Percentiles rank a stretch among this genome's conserved stretches.
phyloP scores from a whole-genome alignment of 2,113 vertebrate genomes.

The Gobio gobio region DNA sequence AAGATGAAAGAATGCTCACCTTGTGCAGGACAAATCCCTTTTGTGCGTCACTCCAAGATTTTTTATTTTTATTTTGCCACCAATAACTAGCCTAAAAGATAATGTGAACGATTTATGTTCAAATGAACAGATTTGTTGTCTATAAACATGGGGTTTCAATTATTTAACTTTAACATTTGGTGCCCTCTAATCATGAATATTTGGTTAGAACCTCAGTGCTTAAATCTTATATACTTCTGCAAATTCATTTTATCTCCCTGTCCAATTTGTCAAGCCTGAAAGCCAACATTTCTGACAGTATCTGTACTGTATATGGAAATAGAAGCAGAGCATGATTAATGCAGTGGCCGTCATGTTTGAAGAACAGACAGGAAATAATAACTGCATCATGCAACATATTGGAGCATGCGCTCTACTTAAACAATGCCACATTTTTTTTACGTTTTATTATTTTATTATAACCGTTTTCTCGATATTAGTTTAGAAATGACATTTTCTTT shows the following conservation, averaged over 20 bases:
- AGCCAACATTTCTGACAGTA: slow-evolving; percentile 21
- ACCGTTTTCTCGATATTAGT: no score
- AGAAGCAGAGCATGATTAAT: slow-evolving; percentile 51
- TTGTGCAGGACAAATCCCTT: background rate
- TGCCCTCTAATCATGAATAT: background rate
- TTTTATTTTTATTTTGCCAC: background rate
- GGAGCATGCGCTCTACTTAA: no score
- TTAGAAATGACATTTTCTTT: background rate
- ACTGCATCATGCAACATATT: background rate
- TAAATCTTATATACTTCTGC: background rate
- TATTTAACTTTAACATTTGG: background rate
- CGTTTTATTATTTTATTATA: no score
- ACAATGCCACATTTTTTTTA: no score
- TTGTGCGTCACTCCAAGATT: background rate
- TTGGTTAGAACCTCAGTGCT: background rate
- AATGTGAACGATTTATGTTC: background rate
- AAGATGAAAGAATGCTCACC: background rate
- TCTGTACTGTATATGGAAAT: slow-evolving; percentile 34
- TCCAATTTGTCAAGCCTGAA: slow-evolving; percentile 28
- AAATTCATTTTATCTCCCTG: slow-evolving; percentile 9
- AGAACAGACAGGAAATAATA: slow-evolving; percentile 1
- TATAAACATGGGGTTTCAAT: background rate
- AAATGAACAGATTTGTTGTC: background rate
- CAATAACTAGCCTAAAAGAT: background rate
- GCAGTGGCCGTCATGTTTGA: slow-evolving; percentile 35